These are phyloP conservation scores for Chunga burmeisteri DNA, from an alignment of 2,113 vertebrate species.

Conservation along the genomic window DNA sequence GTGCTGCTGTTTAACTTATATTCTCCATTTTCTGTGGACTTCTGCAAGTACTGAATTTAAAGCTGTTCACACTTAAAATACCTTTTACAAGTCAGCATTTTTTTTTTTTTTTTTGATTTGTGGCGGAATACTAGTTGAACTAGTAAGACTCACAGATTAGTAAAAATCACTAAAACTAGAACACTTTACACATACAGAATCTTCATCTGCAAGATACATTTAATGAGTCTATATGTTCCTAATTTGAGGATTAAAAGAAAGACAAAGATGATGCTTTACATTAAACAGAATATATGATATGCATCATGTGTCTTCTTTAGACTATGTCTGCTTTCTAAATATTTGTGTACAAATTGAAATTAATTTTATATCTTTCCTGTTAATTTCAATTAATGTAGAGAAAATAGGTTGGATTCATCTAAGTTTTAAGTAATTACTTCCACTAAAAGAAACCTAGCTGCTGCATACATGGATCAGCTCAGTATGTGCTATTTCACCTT, in stretches of 20 bases:
- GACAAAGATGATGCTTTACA: neutral
- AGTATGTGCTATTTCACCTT: neutral
- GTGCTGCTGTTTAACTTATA: neutral
- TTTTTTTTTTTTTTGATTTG: neutral
- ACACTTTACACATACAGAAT: neutral
- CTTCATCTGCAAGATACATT: neutral
- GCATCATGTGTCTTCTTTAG: neutral
- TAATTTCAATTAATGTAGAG: neutral
- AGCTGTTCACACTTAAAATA: neutral
- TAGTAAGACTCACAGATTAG: neutral
- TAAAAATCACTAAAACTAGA: neutral
- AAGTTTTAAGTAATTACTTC: neutral
- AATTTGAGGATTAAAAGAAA: neutral
- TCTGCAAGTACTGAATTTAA: neutral
- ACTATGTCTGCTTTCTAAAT: neutral
- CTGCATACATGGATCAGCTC: neutral
- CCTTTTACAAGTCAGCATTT: neutral
- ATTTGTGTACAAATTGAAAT: neutral
- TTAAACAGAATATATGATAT: neutral
- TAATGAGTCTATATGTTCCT: neutral
- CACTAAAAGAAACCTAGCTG: neutral
- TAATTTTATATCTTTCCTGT: neutral
- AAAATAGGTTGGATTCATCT: neutral
- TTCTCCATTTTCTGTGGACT: neutral
- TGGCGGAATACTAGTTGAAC: neutral